phyloP scores from a whole-genome alignment of 1,140 invertebrate species.

The Apis cerana region DNA sequence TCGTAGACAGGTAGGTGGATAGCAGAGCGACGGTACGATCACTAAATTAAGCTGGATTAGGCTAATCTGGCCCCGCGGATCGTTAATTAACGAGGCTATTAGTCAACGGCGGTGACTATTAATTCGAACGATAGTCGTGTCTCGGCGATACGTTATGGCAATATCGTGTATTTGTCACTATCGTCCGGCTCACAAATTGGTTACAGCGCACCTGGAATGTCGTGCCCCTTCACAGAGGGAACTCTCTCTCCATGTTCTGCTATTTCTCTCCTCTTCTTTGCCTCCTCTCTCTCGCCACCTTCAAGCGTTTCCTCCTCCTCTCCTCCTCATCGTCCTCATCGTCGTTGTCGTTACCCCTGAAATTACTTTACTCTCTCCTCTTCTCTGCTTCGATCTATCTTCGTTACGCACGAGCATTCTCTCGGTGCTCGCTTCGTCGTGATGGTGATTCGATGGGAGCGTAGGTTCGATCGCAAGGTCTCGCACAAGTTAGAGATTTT shows the following conservation, averaged over 20 bases:
- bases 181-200: conserved; percentile 74
- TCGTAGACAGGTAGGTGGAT: conserved; percentile 61
- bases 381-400: conserved; percentile 2
- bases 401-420: background rate
- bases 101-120: conserved; percentile 74
- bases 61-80: conserved; percentile 72
- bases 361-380: background rate
- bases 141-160: conserved; percentile 73
- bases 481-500: conserved; percentile 33
- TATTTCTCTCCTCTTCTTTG: background rate
- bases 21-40: conserved; percentile 64
- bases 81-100: conserved; percentile 77
- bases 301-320: background rate
- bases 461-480: conserved; percentile 4
- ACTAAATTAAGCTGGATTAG: conserved; percentile 76
- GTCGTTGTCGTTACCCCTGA: background rate
- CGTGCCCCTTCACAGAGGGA: conserved; percentile 56
- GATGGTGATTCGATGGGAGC: conserved; percentile 17
- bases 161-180: conserved; percentile 78
- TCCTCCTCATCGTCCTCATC: background rate
- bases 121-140: conserved; percentile 74
- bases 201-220: conserved; percentile 75
- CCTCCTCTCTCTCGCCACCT: background rate
- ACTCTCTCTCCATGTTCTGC: conserved; percentile 14
- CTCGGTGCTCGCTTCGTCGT: conserved; percentile 15